phyloP scores from a whole-genome alignment of 1,140 invertebrate species.

The Campoletis sonorensis region DNA sequence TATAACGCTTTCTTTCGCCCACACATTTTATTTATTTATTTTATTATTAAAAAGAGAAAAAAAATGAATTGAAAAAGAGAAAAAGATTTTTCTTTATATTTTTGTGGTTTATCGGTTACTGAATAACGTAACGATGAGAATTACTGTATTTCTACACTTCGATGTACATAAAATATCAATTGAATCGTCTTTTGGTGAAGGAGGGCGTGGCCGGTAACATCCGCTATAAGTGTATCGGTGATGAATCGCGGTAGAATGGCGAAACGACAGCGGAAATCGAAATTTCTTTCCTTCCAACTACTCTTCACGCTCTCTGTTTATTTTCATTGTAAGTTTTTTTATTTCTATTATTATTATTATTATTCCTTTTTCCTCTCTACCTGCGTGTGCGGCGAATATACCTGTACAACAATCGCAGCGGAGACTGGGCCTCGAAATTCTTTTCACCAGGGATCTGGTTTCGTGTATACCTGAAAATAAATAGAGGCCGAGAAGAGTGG shows the following conservation, averaged over 20 bases:
- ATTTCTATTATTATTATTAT: neutral
- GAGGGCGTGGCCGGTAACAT: slow-evolving; percentile 29
- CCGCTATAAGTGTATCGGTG: neutral
- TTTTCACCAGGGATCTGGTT: neutral
- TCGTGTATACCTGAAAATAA: slow-evolving; percentile 19
- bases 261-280: slow-evolving; percentile 38
- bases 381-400: neutral
- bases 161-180: slow-evolving; percentile 4
- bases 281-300: neutral
- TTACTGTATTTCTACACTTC: neutral
- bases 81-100: too few relatives aligned
- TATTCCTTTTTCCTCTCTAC: neutral
- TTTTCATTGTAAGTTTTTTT: neutral
- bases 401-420: neutral
- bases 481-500: neutral
- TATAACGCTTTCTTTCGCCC: too few relatives aligned
- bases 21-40: too few relatives aligned
- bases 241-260: neutral
- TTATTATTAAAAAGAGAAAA: too few relatives aligned
- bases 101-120: too few relatives aligned
- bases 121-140: too few relatives aligned
- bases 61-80: too few relatives aligned
- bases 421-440: slow-evolving; percentile 5
- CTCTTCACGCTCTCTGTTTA: neutral
- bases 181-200: slow-evolving; percentile 21